These are phyloP conservation scores for Amphipyra tragopoginis DNA, from an alignment of 2,888 invertebrate genomes.

Conservation along the genomic window DNA sequence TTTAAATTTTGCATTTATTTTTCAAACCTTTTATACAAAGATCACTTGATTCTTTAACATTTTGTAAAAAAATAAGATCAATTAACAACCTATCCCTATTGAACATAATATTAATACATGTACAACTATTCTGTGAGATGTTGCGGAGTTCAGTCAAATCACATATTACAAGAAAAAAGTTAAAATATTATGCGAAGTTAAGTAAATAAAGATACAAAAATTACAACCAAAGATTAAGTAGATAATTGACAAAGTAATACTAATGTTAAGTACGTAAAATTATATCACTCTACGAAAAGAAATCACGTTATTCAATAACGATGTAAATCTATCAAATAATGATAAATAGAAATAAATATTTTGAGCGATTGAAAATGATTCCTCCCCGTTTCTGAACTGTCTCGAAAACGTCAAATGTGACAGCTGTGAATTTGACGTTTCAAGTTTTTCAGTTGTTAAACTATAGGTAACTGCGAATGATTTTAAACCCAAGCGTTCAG, in stretches of 20 bases:
- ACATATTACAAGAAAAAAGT: conserved; percentile 70
- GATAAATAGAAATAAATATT: conserved; percentile 66
- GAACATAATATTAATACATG: conserved; percentile 74
- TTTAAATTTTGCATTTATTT: conserved; percentile 87
- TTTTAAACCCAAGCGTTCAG: conserved; percentile 73
- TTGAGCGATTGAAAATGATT: conserved; percentile 57
- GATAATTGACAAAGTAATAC: conserved; percentile 62
- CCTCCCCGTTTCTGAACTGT: conserved; percentile 67
- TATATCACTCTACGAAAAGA: conserved; percentile 85
- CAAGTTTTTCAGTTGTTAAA: conserved; percentile 65
- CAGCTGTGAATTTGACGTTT: conserved; percentile 80
- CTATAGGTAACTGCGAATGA: conserved; percentile 53
- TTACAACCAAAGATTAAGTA: conserved; percentile 70
- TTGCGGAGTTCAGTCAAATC: conserved; percentile 88
- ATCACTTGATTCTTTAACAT: conserved; percentile 82
- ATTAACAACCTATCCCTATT: conserved; percentile 89
- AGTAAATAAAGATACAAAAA: conserved; percentile 60
- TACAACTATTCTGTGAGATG: conserved; percentile 73
- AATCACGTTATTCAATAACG: conserved; percentile 75
- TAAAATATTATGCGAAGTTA: conserved; percentile 65
- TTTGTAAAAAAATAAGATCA: conserved; percentile 82
- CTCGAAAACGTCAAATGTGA: conserved; percentile 78
- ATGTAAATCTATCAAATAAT: conserved; percentile 61
- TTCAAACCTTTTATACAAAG: conserved; percentile 85
- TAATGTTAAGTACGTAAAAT: conserved; percentile 67